Evolutionary conservation across 2,797 vertebrate species (phyloP).

Genomic region (Pipistrellus nathusii): DNA sequence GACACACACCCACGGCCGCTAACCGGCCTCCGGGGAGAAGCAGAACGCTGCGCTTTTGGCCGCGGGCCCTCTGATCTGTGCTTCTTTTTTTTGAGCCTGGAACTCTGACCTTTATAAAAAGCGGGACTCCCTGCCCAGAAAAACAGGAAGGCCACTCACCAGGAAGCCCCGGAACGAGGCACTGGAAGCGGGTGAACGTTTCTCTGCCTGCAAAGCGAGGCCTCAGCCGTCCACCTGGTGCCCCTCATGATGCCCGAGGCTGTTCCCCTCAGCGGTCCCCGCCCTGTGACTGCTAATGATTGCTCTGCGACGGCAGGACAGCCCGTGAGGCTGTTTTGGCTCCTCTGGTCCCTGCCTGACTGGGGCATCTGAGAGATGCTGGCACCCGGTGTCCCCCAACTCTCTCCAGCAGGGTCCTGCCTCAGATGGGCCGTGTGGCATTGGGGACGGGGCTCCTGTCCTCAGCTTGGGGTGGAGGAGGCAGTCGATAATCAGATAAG

Average conservation of each 20-base stretch:
- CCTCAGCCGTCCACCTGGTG: not conserved
- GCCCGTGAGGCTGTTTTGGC: not conserved
- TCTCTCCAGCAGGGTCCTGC: not conserved
- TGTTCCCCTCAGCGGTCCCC: fast-evolving
- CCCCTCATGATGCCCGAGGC: fast-evolving
- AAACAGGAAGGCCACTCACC: constrained; percentile 36
- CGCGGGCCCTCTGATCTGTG: not conserved
- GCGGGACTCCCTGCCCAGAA: constrained; percentile 18
- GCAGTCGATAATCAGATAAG: not conserved
- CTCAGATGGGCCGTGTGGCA: not conserved
- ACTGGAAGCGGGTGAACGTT: not conserved
- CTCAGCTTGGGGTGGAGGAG: not conserved
- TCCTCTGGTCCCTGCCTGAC: not conserved
- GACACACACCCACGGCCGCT: fast-evolving
- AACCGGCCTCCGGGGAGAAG: not conserved
- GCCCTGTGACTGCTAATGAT: not conserved
- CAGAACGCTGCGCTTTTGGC: not conserved
- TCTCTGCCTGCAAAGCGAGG: not conserved
- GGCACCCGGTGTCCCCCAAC: not conserved
- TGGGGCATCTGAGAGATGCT: not conserved
- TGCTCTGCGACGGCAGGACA: fast-evolving
- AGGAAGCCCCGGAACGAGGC: not conserved
- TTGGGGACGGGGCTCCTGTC: fast-evolving
- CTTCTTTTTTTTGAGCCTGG: not conserved
- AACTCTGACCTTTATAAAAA: constrained; percentile 51